Percentiles rank a stretch among this genome's conserved stretches.
Evolutionary conservation across 2,113 vertebrate genomes (phyloP).

Genomic region (Columba janthina): DNA sequence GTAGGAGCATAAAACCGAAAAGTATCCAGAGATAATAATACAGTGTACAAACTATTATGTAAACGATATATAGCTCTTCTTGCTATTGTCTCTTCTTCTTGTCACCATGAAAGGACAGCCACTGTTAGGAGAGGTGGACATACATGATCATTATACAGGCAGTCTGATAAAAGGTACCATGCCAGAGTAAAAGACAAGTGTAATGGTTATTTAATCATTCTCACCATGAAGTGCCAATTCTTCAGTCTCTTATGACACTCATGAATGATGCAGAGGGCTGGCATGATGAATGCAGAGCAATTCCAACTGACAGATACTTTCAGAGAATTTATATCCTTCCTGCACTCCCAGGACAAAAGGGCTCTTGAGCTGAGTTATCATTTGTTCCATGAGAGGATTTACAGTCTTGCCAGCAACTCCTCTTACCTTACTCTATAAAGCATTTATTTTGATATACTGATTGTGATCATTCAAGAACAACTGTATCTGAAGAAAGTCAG

Average conservation of each 20-base stretch:
- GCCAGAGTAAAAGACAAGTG: constrained; percentile 54
- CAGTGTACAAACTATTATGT: not conserved
- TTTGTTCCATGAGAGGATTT: constrained; percentile 76
- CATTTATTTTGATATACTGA: constrained; percentile 75
- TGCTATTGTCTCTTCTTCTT: not conserved
- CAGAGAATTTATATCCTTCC: constrained; percentile 73
- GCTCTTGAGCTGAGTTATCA: constrained; percentile 74
- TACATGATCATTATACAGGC: not conserved
- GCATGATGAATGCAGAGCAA: constrained; percentile 74
- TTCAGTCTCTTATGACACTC: constrained; percentile 76
- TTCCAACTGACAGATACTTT: constrained; percentile 72
- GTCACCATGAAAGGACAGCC: not conserved
- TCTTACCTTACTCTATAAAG: constrained; percentile 73
- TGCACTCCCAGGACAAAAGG: constrained; percentile 64
- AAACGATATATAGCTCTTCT: not conserved
- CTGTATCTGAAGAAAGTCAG: constrained; percentile 65
- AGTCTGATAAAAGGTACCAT: constrained; percentile 44
- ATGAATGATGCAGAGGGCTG: constrained; percentile 77
- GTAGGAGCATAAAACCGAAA: not conserved
- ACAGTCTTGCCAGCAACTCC: constrained; percentile 70
- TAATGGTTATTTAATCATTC: constrained; percentile 76
- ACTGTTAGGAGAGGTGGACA: not conserved
- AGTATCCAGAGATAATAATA: not conserved
- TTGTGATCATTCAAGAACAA: constrained; percentile 72
- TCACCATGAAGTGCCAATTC: constrained; percentile 73